Base-by-base conservation (phyloP, 2,797 vertebrate genomes). In the Pseudotriccus pelzelni region DNA sequence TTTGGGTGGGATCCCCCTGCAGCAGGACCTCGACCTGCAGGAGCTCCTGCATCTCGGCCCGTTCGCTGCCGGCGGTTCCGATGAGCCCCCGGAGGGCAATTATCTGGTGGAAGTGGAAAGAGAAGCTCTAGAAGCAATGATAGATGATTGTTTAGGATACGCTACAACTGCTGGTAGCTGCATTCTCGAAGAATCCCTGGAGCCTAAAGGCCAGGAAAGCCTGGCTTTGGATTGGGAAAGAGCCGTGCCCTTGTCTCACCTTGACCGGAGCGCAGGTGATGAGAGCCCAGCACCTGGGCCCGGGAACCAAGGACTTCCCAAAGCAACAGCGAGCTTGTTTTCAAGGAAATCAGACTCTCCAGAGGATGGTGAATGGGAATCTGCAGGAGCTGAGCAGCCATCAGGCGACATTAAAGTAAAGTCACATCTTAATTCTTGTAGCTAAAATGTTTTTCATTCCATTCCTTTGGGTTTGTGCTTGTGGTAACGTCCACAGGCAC, bases 1-100 rank as follows among this genome's bases (percentile, higher is more conserved):
- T 37, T 47, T 39, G 58, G 53, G 37, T 12, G 63, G 50, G 52
- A 27, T 34, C 18, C 22, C 12, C 17, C 55, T 46, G 83, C 76
- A 77, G 73, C 47, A 81, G 37, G 72, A 96, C 15, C 67, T 92
- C 24, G 94, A 95, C 36, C 50, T 96, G 41, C 89, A 92, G 70
- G 83, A 94, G 36, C 87, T 93, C 30, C 84, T 95, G 67, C 77
- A 24, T 17, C 77, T 84, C 11, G 84, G 73, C 72, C 89, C 80
- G 0, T 23, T 52, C 0, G 11, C 64, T 14, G 25, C 20, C 3
- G 50, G 22, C 21, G 23, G 12, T 13, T 27, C 22, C 4, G 34
- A 10, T 7, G 59, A 49, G 39, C 34, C 84, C 39, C 88, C 89
- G 25, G 91, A 74, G 47, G 60, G 43, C 4, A 7, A 4, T 25